Base-by-base conservation (phyloP, 2,888 invertebrate species). In the Teleogryllus oceanicus region DNA sequence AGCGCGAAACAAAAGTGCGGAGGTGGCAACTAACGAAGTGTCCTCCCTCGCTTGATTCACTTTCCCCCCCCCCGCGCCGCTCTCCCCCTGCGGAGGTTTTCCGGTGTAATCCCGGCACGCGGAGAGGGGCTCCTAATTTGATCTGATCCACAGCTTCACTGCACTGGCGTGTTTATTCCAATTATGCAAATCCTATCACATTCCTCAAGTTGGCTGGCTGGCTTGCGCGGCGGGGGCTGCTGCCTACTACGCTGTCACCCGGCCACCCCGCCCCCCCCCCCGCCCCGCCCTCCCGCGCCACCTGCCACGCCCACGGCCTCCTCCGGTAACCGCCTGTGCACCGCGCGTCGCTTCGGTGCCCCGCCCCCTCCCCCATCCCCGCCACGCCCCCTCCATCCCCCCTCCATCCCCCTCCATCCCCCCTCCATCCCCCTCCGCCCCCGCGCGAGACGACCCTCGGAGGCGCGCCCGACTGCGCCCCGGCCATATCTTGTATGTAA, bases 141-240 rank as follows among this genome's bases (percentile, higher is more conserved):
- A 85, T 86, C 85, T 84, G 83, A 85, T 84, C 83, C 83, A 62
- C 62, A 83, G 83, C 85, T 84, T 84, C 85, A 85, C 85, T 85
- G 84, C 77, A 84, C 85, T 84, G 85, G 85, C 84, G 85, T 86
- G 86, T 86, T 86, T 86, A 86, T 86, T 86, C 82, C 83, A 81
- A 81, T 82, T 82, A 82, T 82, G 82, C 80, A 82, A 82, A 82
- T 82, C 82, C 82, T 62, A 76, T 79, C 62, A 78, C 78, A 81
- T 81, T 80, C 77, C 80, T 78, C 79, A 82, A 82, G 80, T 82
- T 80, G 78, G 79, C 82, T 82, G 75, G 50, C 78, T 75, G 49
- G 50, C 79, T 50, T 81, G 80, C 81, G 79, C 77, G 80, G 74
- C 62, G 80, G 80, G 79, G 80, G 79, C 81, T 74, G 75, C 79